Percentiles rank a stretch among this genome's conserved stretches.
These are phyloP conservation scores for Marronus borbonicus DNA, from an alignment of 2,888 invertebrate species.

Conservation along the genomic window DNA sequence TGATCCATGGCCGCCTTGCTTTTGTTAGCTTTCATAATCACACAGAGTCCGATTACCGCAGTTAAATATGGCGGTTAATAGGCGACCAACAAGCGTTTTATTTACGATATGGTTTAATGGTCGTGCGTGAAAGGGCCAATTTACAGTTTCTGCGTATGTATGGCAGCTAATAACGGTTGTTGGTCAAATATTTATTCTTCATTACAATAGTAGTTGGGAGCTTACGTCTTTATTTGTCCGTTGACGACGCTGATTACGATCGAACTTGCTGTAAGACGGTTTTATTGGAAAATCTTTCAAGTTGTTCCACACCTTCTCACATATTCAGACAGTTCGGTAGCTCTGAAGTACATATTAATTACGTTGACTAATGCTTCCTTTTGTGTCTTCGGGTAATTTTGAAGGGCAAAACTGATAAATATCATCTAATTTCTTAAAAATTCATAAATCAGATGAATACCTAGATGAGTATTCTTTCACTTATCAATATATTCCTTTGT, in stretches of 20 bases:
- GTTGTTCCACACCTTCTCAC: neutral
- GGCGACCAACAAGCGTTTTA: conserved; percentile 53
- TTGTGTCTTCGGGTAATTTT: too few species aligned
- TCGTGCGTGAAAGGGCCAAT: conserved; percentile 50
- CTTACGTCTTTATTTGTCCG: conserved; percentile 36
- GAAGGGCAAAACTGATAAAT: too few species aligned
- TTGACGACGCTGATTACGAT: conserved; percentile 14
- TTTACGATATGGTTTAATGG: conserved; percentile 54
- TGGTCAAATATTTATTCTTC: conserved; percentile 47
- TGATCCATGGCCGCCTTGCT: conserved; percentile 56
- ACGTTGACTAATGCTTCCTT: too few species aligned
- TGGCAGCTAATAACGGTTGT: conserved; percentile 31
- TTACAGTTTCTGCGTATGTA: conserved; percentile 34
- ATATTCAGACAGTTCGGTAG: too few species aligned
- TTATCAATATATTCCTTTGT: too few species aligned
- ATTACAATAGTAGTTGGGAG: conserved; percentile 32
- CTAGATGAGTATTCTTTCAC: too few species aligned
- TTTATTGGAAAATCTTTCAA: neutral
- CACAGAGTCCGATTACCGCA: conserved; percentile 53
- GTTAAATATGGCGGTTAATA: conserved; percentile 55
- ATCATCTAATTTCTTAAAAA: too few species aligned
- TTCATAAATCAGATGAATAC: too few species aligned
- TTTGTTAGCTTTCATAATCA: conserved; percentile 58
- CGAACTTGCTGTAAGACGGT: conserved; percentile 14
- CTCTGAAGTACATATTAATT: too few species aligned